These are phyloP conservation scores for Ornithorhynchus anatinus DNA, from an alignment of 2,113 vertebrate genomes.

Conservation along the genomic window DNA sequence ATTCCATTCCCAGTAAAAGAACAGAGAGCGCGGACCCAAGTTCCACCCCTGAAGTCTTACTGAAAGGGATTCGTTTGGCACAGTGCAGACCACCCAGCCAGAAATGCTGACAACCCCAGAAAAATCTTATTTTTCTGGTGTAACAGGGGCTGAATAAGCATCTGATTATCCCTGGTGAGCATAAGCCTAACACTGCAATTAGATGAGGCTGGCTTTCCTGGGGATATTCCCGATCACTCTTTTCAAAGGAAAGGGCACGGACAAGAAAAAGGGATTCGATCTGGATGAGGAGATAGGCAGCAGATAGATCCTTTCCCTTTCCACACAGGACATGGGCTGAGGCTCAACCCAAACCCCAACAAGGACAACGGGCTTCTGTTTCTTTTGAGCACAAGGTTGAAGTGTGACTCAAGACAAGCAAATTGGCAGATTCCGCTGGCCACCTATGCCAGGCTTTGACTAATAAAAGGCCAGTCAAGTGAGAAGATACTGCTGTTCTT, in stretches of 20 bases:
- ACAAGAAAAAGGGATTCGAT: neutral
- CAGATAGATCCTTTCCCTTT: constrained; percentile 11
- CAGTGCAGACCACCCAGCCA: neutral
- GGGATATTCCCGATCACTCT: neutral
- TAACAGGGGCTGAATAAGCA: neutral
- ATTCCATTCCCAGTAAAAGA: neutral
- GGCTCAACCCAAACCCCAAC: neutral
- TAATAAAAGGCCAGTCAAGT: neutral
- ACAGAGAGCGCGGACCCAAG: neutral
- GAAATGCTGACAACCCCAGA: neutral
- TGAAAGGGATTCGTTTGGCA: neutral
- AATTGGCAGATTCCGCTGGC: neutral
- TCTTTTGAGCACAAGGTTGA: too few species aligned
- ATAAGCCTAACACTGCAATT: neutral
- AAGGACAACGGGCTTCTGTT: too few species aligned
- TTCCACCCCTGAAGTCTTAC: neutral
- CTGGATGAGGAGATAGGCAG: neutral
- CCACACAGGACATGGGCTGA: neutral
- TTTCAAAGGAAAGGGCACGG: neutral
- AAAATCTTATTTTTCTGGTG: neutral
- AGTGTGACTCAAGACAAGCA: constrained; percentile 13
- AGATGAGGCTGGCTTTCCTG: neutral
- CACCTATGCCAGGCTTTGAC: neutral
- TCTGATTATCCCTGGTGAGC: neutral
- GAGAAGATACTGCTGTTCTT: neutral